Conservation (phyloP, 2,113 vertebrate species). For the Pachyramphus minor region DNA sequence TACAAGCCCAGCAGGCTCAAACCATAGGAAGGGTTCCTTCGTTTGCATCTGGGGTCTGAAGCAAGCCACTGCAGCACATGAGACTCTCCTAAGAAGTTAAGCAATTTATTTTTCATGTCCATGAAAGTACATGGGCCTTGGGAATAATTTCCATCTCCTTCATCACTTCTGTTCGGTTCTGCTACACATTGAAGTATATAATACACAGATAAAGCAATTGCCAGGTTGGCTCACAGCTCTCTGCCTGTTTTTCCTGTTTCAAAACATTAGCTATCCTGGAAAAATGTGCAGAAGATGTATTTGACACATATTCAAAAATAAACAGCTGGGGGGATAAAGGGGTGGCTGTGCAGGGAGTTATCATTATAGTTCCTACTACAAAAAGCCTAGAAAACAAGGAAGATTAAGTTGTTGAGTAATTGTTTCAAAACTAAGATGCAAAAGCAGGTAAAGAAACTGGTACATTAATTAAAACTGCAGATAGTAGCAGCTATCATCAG, state of each 20-base stretch:
- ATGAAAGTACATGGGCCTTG: neutral
- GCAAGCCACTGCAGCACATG: neutral
- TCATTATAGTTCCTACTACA: neutral
- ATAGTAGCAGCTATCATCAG: neutral
- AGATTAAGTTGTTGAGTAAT: neutral
- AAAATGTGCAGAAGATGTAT: neutral
- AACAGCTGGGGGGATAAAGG: neutral
- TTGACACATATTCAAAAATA: neutral
- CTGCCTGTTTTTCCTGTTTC: neutral
- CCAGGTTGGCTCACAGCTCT: neutral
- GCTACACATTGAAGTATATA: neutral
- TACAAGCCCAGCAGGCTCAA: neutral
- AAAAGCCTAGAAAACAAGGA: neutral
- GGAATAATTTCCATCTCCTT: neutral
- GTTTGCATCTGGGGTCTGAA: neutral
- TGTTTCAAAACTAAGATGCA: neutral
- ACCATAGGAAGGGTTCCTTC: neutral
- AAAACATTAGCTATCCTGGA: neutral
- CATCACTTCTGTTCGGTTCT: neutral
- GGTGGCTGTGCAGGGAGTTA: neutral
- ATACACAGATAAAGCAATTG: neutral
- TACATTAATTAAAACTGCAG: neutral
- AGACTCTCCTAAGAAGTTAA: neutral
- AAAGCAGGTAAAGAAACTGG: neutral
- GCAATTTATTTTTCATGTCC: constrained; percentile 2